Conservation (phyloP, 2,797 vertebrate species). For the Enteromius viviparus region DNA sequence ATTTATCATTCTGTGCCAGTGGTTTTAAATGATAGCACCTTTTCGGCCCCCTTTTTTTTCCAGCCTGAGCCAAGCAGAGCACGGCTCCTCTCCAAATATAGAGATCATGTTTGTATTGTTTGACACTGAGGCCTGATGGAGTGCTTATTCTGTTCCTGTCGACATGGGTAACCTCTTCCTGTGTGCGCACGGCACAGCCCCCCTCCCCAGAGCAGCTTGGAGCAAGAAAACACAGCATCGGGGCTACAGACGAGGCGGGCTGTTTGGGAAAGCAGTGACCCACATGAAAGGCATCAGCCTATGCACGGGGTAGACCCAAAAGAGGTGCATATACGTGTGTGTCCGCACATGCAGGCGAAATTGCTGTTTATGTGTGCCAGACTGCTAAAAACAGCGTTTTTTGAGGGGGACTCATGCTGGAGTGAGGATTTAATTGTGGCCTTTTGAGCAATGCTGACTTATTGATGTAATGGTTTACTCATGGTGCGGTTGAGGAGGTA, state of each 20-base stretch:
- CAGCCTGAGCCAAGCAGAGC: constrained; percentile 52
- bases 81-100: constrained; percentile 67
- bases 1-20: constrained; percentile 68
- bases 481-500: constrained; percentile 54
- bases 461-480: constrained; percentile 63
- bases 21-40: constrained; percentile 64
- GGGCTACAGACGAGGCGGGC: constrained; percentile 55
- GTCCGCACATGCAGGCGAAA: constrained; percentile 24
- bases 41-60: constrained; percentile 45
- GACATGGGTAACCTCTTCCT: constrained; percentile 46
- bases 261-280: constrained; percentile 57
- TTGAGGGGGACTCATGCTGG: constrained; percentile 33
- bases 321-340: constrained; percentile 45
- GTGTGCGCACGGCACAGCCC: neutral
- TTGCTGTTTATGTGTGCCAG: constrained; percentile 58
- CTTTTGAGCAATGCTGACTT: constrained; percentile 54
- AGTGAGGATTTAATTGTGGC: constrained; percentile 56
- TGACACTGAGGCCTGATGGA: constrained; percentile 68
- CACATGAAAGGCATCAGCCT: constrained; percentile 63
- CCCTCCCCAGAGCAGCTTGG: constrained; percentile 34
- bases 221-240: constrained; percentile 50
- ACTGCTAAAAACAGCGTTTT: constrained; percentile 56
- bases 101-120: constrained; percentile 72
- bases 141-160: constrained; percentile 63
- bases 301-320: constrained; percentile 37